Percentiles rank a stretch among this genome's conserved stretches.
phyloP scores from a whole-genome alignment of 2,113 vertebrate species.

The Scartelaos histophorus region DNA sequence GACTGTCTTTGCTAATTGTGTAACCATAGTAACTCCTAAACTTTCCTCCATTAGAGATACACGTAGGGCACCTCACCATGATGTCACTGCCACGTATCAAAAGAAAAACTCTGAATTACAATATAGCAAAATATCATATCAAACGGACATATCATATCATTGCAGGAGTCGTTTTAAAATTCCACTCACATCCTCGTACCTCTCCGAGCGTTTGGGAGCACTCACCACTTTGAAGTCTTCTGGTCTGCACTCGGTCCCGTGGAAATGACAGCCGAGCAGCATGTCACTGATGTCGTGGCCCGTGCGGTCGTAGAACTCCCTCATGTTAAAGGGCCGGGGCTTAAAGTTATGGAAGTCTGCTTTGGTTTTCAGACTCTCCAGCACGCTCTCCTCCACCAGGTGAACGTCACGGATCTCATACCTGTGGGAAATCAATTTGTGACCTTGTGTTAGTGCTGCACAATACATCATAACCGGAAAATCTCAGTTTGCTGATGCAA shows the following conservation, averaged over 20 bases:
- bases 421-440: slow-evolving; percentile 58
- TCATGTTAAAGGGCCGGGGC: slow-evolving; percentile 96
- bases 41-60: no score
- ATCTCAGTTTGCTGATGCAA: no score
- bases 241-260: slow-evolving; percentile 84
- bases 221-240: slow-evolving; percentile 98
- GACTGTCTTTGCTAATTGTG: no score
- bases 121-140: no score
- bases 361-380: slow-evolving; percentile 92
- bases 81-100: no score
- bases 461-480: not conserved
- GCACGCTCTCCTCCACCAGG: slow-evolving; percentile 91
- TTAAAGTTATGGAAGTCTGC: slow-evolving; percentile 97
- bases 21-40: no score
- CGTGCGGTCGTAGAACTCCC: slow-evolving; percentile 93
- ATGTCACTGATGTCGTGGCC: slow-evolving; percentile 95
- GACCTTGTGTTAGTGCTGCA: no score
- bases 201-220: not conserved
- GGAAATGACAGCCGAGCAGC: slow-evolving; percentile 93
- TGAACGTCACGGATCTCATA: slow-evolving; percentile 95
- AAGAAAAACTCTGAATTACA: no score
- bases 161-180: no score
- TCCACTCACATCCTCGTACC: no score
- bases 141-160: no score
- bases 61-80: no score